Base-by-base conservation (phyloP, 2,113 vertebrate genomes). In the Rhea americana region DNA sequence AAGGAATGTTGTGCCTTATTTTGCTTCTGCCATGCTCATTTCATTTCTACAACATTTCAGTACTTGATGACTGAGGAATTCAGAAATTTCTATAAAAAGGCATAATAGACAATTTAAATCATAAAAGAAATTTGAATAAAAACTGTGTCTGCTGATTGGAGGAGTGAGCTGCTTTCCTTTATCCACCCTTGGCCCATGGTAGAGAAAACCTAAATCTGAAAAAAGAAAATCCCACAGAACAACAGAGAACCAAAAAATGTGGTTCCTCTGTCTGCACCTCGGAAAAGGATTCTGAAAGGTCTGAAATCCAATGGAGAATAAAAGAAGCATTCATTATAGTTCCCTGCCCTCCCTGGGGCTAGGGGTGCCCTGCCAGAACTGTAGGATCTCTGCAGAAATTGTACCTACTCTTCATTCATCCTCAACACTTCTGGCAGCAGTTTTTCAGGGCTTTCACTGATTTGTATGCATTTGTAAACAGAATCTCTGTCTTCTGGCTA, bases 391-490 rank as follows among this genome's bases (percentile, higher is more conserved):
- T 89, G 62, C 39, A 84, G 72, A 87, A 93, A 83, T 35, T 84
- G 15, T 80, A 59, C 62, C 58, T 37, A 68, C 35, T 84, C 89
- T 91, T 91, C 50, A 90, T 82, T 86, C 85, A 37, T 86, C 53
- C 93, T 88, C 78, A 21, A 0, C 47, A 41, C 59, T 79, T 24
- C 75, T 77, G 41, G 61, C 66, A 93, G 83, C 35, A 88, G 30
- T 89, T 89, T 90, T 91, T 35, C 63, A 53, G 58, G 74, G 72
- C 26, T 67, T 92, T 70, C 45, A 72, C 28, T 77, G 67, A 61
- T 80, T 68, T 93, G 8, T 67, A 71, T 73, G 53, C 59, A 76
- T 88, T 84, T 82, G 19, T 87, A 86, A 91, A 81, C 30, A 91
- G 53, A 66, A 82, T 9, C 16, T 85, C 89, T 92, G 24, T 87